Base-by-base conservation (phyloP, 2,888 invertebrate species). In the Drosophila sordidapex region DNA sequence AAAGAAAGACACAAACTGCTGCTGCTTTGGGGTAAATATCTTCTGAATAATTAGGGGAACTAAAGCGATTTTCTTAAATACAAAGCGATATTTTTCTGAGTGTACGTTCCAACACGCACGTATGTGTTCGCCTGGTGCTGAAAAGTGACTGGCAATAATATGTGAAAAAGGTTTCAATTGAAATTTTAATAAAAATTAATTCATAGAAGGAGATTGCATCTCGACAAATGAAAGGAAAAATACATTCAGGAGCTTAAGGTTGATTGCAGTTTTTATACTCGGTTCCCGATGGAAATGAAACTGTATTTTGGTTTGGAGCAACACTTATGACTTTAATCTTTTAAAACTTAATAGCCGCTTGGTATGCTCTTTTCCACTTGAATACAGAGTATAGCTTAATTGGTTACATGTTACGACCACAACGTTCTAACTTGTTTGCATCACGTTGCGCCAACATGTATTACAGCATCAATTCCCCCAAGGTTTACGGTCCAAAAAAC, bases 371-470 rank as follows among this genome's bases (percentile, higher is more conserved):
- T 4, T 25, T 46, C 25, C 15, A 46, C 25, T 8, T 46, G 7
- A 46, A 4, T 0, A 27, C 2, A 38, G 56, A 38, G 56, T 38
- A n/a, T 29, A 3, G 13, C n/a, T 8, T 8, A 27, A 27, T 56
- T 38, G 56, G 36, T 29, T 38, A 1, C 13, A 27, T 8, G 2
- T 8, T 13, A 27, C 56, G 27, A 29, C 4, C 4, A 27, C n/a
- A 29, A 15, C 38, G 18, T 8, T 13, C n/a, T 29, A n/a, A 38
- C 27, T n/a, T 56, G n/a, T 56, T 38, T 38, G 38, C 56, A 38
- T 56, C 27, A 56, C 38, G 56, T 56, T 38, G 27, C 27, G 54
- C 27, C n/a, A 56, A 56, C 54, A 56, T 25, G 21, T 38, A 27
- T 27, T 4, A 56, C 27, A 38, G 38, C 38, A 29, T 15, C 13